Base-by-base conservation (phyloP, 2,888 invertebrate species). In the Clepsis dumicolana region DNA sequence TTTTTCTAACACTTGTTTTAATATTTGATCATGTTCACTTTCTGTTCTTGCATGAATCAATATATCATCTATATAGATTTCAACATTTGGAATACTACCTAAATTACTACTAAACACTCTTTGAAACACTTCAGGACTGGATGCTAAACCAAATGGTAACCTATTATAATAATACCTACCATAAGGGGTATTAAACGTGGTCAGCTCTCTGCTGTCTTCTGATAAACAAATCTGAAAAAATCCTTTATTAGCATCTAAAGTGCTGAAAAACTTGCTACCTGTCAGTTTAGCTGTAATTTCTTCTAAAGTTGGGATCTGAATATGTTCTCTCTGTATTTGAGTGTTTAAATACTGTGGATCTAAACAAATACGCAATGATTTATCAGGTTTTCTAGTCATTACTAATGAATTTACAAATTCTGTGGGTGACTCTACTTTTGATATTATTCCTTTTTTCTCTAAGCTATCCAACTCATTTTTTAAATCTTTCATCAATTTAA, bases 351-450 rank as follows among this genome's bases (percentile, higher is more conserved):
- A 62, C n/a, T 62, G 62, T 5, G 62, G 52, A 27, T 52, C 50
- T 21, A 61, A 32, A 62, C 52, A 62, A 12, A 62, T 24, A 1
- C 62, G n/a, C n/a, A 62, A 62, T 10, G 62, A 21, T 4, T 50
- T 50, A 32, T 62, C 50, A 12, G 27, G 48, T 27, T 62, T 62
- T 16, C 27, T 50, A 52, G 62, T 62, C 18, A 62, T 62, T 4
- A 62, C 62, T 4, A 62, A 12, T 35, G 62, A 62, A 14, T 24
- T 62, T 27, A 62, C 62, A 62, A 62, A 62, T 21, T 62, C 62
- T 62, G 62, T 62, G 2, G 62, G 52, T 18, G 44, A 18, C 12
- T 50, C 50, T 52, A 62, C 35, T 35, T 62, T 62, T 10, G 48
- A 52, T 24, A 62, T 50, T 21, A 62, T 62, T 18, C 52, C 62